A percentile compares a stretch with the other conserved stretches of the same genome.
phyloP scores from a whole-genome alignment of 1,140 invertebrate species.

The Apocrypta bakeri region DNA sequence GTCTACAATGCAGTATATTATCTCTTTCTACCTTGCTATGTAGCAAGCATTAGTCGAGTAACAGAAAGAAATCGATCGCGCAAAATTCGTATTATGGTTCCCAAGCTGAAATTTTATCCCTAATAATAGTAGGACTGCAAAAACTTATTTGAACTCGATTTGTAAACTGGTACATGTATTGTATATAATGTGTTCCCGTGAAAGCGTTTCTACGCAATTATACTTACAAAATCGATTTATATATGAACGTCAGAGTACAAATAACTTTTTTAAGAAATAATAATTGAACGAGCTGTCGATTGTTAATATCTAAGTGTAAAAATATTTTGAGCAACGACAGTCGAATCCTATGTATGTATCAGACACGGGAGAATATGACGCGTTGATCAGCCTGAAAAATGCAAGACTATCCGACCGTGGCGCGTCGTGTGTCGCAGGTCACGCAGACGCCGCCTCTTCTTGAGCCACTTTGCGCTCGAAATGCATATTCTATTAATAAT shows the following conservation, averaged over 20 bases:
- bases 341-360: too few relatives aligned
- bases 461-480: slow-evolving; percentile 37
- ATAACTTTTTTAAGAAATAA: too few relatives aligned
- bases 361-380: not conserved
- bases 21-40: not conserved
- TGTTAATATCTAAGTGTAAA: too few relatives aligned
- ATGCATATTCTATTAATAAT: slow-evolving; percentile 52
- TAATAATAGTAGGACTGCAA: not conserved
- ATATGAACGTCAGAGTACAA: too few relatives aligned
- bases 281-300: too few relatives aligned
- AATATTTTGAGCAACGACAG: too few relatives aligned
- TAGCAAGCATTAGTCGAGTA: slow-evolving; percentile 30
- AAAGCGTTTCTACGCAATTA: too few relatives aligned
- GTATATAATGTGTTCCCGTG: too few relatives aligned
- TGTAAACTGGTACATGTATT: not conserved
- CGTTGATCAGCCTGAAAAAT: slow-evolving; percentile 33
- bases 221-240: not conserved
- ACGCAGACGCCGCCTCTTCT: not conserved
- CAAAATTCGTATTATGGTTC: not conserved
- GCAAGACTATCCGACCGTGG: not conserved
- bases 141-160: not conserved
- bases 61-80: slow-evolving; percentile 52
- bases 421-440: slow-evolving; percentile 32
- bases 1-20: too few relatives aligned
- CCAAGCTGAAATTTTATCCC: too few relatives aligned